phyloP scores from a whole-genome alignment of 2,797 vertebrate species.

The Gambelia wislizenii region DNA sequence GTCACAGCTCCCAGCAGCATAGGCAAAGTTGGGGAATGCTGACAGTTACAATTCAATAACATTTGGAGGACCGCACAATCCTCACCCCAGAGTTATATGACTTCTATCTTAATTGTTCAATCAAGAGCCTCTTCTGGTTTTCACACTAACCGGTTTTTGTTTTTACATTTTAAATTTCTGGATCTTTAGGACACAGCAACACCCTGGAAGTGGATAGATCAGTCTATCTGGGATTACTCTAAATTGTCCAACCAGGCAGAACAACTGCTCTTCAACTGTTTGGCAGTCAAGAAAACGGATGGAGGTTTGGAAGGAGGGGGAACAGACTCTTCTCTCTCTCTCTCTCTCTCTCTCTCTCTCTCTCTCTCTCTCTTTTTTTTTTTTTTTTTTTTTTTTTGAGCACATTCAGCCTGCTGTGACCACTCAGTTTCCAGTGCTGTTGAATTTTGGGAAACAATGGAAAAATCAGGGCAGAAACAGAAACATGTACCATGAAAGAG shows the following conservation, averaged over 20 bases:
- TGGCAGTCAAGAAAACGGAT: background rate
- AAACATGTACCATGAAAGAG: background rate
- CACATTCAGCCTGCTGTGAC: background rate
- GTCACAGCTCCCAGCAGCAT: too few relatives aligned
- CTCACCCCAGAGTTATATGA: background rate
- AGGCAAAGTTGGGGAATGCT: background rate
- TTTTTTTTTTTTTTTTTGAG: background rate
- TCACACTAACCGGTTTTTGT: background rate
- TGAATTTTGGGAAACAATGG: background rate
- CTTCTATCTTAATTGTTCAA: background rate
- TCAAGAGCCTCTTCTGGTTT: background rate
- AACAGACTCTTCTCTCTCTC: too few relatives aligned
- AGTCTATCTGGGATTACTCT: background rate
- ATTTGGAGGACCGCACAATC: too few relatives aligned
- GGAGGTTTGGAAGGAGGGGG: background rate
- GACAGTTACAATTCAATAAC: too few relatives aligned
- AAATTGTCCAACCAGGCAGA: background rate
- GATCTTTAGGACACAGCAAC: background rate
- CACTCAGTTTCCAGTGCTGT: background rate
- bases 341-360: too few relatives aligned
- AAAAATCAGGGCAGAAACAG: background rate
- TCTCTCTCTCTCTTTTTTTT: too few relatives aligned
- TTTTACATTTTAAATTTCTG: background rate
- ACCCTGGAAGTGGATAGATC: background rate
- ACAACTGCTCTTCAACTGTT: background rate